Base-by-base conservation (phyloP, 1,140 invertebrate genomes). In the Solenopsis invicta region DNA sequence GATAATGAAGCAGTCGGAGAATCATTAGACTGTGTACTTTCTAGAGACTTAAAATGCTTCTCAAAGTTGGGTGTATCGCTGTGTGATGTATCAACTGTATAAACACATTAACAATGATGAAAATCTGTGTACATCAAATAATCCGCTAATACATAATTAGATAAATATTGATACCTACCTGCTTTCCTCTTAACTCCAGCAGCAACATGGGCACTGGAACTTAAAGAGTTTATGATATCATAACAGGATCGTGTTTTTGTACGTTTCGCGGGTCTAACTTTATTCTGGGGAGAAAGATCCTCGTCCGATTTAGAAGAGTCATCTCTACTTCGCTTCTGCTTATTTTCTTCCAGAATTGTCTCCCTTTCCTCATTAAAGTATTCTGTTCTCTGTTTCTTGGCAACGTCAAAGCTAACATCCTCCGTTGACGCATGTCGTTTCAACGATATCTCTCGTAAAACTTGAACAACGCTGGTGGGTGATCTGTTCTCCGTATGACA, bases 171-270 rank as follows among this genome's bases (percentile, higher is more conserved):
- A 71, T 84, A 91, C 89, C 90, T 89, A 94, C 94, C 91, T 37
- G 94, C 95, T 94, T 95, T 95, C 86, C 95, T 91, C 87, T 95
- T 95, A 5, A 93, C 90, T 0, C 95, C 95, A n/a, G 93, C 88
- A 52, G 87, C 82, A 6, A 94, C 91, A 29, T 93, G 88, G 13
- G 91, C 91, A 59, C 95, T 95, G 5, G 95, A 95, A 87, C 94
- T 95, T 45, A 95, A 87, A 0, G 95, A 95, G 50, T 94, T 94
- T 37, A 95, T 85, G 37, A 95, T 94, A 84, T 95, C 95, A 56
- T 94, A 94, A 85, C 94, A 95, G n/a, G 95, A 95, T 10, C 92
- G 94, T 24, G 92, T 93, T 86, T 95, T 95, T 4, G 94, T 92
- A 71, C 94, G 87, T 84, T 95, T 95, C 1, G 91, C 85, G 48